Base-by-base conservation (phyloP, 1,140 invertebrate species). In the Caenorhabditis elegans region DNA sequence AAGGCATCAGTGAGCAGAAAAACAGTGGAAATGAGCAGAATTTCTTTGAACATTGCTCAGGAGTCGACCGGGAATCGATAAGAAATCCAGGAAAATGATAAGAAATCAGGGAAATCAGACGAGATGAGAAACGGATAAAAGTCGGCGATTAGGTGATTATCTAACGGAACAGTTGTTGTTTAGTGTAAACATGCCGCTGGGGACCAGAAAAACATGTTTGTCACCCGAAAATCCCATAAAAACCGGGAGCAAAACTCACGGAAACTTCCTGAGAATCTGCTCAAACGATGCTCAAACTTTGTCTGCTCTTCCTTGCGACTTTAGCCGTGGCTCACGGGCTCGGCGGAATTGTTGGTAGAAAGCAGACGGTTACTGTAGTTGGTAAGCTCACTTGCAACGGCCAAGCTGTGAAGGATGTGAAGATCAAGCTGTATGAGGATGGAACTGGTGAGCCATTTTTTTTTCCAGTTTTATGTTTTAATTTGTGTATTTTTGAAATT, bases 351-450 rank as follows among this genome's bases (percentile, higher is more conserved):
- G n/a, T 77, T 15, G 81, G 81, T 15, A 22, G 48, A 8, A 19
- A 49, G 6, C 87, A 88, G 70, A 76, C 65, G 17, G 82, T 86
- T 55, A 83, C 86, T 13, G 86, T 89, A 34, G 76, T 70, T 22
- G 87, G 87, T 24, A 80, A 82, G 28, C 77, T 88, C 19, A 47
- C 80, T 10, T 88, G 87, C 65, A 84, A 88, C 79, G 86, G 85
- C 47, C 82, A 87, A 19, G 85, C 88, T 19, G 76, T 80, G 13
- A 76, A 78, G 4, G 79, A 85, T 48, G 83, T 86, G 13, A 89
- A 86, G 55, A 82, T 88, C 36, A 88, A 88, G 82, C 46, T 88
- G 34, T 88, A 88, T 78, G 87, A 88, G 76, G 82, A 60, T 47
- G 83, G 84, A 60, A 70, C 60, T 11, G 22, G 60, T 70, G 34